These are phyloP conservation scores for Junco hyemalis DNA, from an alignment of 2,113 vertebrate species.

Conservation along the genomic window DNA sequence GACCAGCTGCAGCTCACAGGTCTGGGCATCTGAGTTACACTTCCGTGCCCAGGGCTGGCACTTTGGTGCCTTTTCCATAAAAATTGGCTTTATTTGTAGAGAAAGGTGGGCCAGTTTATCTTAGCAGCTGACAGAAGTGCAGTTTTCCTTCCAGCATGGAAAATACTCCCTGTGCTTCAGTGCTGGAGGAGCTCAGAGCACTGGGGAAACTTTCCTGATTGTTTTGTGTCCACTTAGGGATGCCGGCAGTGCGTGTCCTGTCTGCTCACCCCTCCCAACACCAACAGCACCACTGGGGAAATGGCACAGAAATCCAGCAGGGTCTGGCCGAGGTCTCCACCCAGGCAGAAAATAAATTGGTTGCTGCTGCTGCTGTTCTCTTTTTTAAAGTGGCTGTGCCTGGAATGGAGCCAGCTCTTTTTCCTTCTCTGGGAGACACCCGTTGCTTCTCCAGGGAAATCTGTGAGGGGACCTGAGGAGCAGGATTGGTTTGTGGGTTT, in stretches of 20 bases:
- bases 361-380: background rate
- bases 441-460: background rate
- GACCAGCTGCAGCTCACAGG: background rate
- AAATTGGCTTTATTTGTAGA: background rate
- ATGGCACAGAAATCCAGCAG: background rate
- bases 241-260: background rate
- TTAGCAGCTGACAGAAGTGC: background rate
- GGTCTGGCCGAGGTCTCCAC: background rate
- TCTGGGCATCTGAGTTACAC: background rate
- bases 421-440: constrained; percentile 1
- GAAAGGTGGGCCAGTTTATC: background rate
- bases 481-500: background rate
- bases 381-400: background rate
- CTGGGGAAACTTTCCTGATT: background rate
- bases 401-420: constrained; percentile 12
- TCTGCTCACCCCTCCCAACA: background rate
- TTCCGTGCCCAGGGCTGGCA: background rate
- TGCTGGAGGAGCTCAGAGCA: background rate
- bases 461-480: background rate
- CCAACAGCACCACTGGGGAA: background rate
- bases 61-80: background rate
- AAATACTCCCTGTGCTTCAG: fast-evolving
- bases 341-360: constrained; percentile 16
- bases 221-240: background rate
- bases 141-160: background rate